Conservation (phyloP, 1,140 invertebrate genomes). For the Thaumetopoea pityocampa region DNA sequence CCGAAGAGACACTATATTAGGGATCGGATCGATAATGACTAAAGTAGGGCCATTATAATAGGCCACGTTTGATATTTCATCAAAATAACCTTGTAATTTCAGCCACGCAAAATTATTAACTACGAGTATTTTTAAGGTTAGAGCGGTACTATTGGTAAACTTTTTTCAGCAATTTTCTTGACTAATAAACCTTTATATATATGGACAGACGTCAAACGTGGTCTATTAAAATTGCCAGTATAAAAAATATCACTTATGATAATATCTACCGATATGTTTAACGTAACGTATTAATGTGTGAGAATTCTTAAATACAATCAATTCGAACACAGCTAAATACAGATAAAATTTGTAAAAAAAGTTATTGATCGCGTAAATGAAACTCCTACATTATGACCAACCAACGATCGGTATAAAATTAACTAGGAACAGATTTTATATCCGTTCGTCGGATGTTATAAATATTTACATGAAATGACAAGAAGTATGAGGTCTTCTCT, state of each 20-base stretch:
- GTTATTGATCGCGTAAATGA: conserved; percentile 9
- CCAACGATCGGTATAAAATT: conserved; percentile 12
- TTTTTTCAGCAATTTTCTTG: neutral
- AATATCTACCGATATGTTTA: no score
- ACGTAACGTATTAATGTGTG: no score
- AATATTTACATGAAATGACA: conserved; percentile 59
- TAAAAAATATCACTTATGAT: neutral
- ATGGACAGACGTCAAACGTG: no score
- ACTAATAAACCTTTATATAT: no score
- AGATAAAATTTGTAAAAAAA: neutral
- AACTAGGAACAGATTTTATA: conserved; percentile 9
- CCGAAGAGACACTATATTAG: neutral
- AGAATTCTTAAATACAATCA: no score
- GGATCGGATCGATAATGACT: neutral
- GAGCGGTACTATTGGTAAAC: neutral
- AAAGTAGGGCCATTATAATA: neutral
- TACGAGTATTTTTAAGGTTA: neutral
- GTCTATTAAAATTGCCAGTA: neutral
- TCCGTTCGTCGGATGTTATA: conserved; percentile 14
- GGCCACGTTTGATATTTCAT: no score
- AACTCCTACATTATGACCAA: conserved; percentile 2
- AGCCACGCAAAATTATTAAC: neutral
- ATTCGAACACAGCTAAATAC: neutral
- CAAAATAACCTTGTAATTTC: neutral
- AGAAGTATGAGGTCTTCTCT: conserved; percentile 37